Conservation (phyloP, 2,797 vertebrate genomes). For the Phalloptychus januarius region DNA sequence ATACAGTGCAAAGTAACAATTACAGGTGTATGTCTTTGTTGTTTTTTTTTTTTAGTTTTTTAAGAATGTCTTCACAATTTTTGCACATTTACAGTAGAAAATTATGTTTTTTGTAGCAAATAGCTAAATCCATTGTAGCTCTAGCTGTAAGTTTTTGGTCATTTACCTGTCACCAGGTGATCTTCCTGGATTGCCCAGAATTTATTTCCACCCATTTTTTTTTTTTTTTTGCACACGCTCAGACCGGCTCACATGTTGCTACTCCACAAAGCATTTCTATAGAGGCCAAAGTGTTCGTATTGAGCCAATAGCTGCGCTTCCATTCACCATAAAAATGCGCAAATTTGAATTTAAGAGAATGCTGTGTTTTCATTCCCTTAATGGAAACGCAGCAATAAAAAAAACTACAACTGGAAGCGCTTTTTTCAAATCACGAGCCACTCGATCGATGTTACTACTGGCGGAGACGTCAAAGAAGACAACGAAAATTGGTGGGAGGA, state of each 20-base stretch:
- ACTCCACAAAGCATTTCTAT: neutral
- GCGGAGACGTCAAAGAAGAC: too few species aligned
- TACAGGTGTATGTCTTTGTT: neutral
- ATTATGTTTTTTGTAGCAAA: neutral
- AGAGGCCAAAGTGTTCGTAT: neutral
- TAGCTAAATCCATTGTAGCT: neutral
- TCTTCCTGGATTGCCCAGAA: neutral
- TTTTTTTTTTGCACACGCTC: neutral
- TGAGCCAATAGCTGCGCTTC: neutral
- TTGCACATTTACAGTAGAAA: neutral
- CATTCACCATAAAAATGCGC: too few species aligned
- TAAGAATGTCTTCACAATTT: neutral
- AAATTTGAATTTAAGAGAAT: too few species aligned
- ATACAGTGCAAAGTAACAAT: neutral
- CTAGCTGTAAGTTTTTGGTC: neutral
- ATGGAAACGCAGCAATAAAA: too few species aligned
- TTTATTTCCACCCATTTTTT: neutral
- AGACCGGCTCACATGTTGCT: neutral
- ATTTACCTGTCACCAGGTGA: neutral
- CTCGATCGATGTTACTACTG: too few species aligned
- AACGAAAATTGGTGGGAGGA: too few species aligned
- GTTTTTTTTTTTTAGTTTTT: neutral
- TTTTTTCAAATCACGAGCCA: too few species aligned
- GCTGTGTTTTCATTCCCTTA: too few species aligned
- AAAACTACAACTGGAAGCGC: too few species aligned